A percentile compares a stretch with the other conserved stretches of the same genome.
Conservation (phyloP, 2,888 invertebrate genomes). For the Cerastoderma edule region DNA sequence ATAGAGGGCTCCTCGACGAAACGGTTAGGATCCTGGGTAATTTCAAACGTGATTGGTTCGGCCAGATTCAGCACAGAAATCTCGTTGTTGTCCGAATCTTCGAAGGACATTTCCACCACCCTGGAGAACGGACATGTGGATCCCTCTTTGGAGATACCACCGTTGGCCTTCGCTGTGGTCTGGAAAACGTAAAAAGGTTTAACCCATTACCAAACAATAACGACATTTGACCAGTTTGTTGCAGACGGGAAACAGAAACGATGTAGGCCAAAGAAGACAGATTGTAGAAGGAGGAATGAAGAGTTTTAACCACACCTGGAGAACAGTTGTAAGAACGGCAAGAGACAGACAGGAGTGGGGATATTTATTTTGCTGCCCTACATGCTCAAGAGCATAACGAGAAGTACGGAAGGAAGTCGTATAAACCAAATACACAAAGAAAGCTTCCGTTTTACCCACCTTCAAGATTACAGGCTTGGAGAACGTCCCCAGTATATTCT, state of each 20-base stretch:
- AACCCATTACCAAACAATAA: not conserved
- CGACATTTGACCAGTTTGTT: no score
- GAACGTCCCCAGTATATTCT: not conserved
- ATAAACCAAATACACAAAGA: no score
- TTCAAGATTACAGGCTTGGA: not conserved
- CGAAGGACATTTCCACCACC: slow-evolving; percentile 22
- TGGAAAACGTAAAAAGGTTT: not conserved
- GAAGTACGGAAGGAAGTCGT: no score
- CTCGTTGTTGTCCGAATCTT: slow-evolving; percentile 18
- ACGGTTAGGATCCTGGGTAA: slow-evolving; percentile 37
- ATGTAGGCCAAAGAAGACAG: no score
- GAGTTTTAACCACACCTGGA: no score
- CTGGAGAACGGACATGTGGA: slow-evolving; percentile 12
- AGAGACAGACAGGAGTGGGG: no score
- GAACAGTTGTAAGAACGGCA: no score
- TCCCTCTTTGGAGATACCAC: not conserved
- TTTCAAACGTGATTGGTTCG: slow-evolving; percentile 30
- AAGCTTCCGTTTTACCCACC: not conserved
- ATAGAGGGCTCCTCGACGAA: slow-evolving; percentile 1
- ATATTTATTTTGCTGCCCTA: no score
- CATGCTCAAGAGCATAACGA: no score
- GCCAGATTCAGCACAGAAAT: slow-evolving; percentile 24
- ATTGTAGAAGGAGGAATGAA: no score
- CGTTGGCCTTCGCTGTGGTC: not conserved
- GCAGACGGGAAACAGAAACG: no score